These are phyloP conservation scores for Barypeithes pellucidus DNA, from an alignment of 2,888 invertebrate genomes.

Conservation along the genomic window DNA sequence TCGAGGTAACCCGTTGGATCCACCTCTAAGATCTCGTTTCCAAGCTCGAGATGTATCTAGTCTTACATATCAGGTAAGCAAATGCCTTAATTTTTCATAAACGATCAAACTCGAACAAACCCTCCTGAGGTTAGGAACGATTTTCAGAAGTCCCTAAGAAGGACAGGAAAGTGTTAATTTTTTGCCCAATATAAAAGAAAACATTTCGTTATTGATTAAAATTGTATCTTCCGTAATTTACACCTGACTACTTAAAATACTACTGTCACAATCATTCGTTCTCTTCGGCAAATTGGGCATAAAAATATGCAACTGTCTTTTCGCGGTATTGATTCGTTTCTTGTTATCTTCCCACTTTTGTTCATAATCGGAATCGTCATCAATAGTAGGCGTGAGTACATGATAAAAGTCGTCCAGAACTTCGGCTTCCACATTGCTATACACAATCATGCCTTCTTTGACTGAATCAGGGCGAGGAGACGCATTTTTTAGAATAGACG, in stretches of 20 bases:
- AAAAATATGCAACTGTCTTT: conserved; percentile 83
- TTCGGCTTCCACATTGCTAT: conserved; percentile 40
- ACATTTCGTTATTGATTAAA: background rate
- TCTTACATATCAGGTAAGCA: conserved; percentile 78
- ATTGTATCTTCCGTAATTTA: background rate
- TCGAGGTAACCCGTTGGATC: conserved; percentile 94
- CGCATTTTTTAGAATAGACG: conserved; percentile 39
- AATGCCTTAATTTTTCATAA: background rate
- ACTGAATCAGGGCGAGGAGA: conserved; percentile 3
- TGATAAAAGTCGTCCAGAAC: conserved; percentile 54
- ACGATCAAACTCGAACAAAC: background rate
- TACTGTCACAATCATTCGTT: conserved; percentile 63
- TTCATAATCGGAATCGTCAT: conserved; percentile 53
- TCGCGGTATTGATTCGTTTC: conserved; percentile 49
- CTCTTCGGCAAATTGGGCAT: conserved; percentile 79
- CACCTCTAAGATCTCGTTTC: conserved; percentile 94
- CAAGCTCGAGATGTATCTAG: conserved; percentile 90
- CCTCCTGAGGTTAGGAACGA: too few species aligned
- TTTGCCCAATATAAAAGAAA: background rate
- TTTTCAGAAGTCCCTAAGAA: too few species aligned
- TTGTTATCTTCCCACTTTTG: conserved; percentile 38
- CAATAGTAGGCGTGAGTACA: conserved; percentile 31
- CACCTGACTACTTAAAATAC: conserved; percentile 61
- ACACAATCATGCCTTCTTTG: conserved; percentile 18
- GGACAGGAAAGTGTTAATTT: too few species aligned